Evolutionary conservation across 2,113 vertebrate species (phyloP).

Genomic region (Canis aureus): DNA sequence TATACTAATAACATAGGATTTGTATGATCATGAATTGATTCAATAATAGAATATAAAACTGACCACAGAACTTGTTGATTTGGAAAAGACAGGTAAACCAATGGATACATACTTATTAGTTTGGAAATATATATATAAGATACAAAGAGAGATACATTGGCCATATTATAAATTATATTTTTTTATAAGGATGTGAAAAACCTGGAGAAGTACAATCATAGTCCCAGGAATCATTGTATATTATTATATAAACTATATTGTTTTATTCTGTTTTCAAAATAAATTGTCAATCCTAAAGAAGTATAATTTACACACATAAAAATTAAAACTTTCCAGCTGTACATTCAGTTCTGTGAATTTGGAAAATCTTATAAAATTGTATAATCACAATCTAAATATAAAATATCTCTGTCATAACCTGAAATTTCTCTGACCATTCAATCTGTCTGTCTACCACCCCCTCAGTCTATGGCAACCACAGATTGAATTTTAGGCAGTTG

Average conservation of each 20-base stretch:
- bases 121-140: not conserved
- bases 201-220: not conserved
- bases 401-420: not conserved
- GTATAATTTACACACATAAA: not conserved
- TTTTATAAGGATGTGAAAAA: not conserved
- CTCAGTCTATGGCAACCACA: not conserved
- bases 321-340: not conserved
- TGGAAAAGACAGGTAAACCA: not conserved
- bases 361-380: not conserved
- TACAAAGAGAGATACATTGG: not conserved
- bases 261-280: not conserved
- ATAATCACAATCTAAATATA: not conserved
- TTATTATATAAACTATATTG: not conserved
- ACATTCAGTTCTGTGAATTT: not conserved
- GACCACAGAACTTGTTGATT: not conserved
- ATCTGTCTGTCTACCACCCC: not conserved
- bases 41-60: not conserved
- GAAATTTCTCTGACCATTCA: not conserved
- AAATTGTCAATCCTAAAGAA: not conserved
- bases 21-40: not conserved
- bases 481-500: not conserved
- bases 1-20: not conserved
- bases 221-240: not conserved
- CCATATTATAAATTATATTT: not conserved
- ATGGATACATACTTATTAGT: not conserved